Percentiles rank a stretch among this genome's conserved stretches.
Evolutionary conservation across 1,140 invertebrate species (phyloP).

Genomic region (Heliothis virescens): DNA sequence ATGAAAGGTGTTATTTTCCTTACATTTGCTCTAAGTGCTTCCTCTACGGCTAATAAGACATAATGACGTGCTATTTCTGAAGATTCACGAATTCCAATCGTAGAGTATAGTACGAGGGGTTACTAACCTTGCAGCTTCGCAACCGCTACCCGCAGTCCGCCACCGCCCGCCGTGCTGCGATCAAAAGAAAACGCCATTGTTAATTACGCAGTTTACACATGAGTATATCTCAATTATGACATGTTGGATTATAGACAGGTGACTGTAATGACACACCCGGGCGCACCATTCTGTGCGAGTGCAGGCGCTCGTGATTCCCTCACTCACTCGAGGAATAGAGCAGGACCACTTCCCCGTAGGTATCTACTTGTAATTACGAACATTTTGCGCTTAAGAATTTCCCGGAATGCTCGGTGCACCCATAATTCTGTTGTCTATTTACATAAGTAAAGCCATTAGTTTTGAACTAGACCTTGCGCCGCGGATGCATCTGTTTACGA

Average conservation of each 20-base stretch:
- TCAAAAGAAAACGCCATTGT: conserved; percentile 73
- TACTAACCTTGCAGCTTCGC: conserved; percentile 77
- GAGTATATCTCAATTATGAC: conserved; percentile 63
- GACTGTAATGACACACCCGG: conserved; percentile 61
- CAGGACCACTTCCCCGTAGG: conserved; percentile 54
- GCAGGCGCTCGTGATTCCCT: conserved; percentile 51
- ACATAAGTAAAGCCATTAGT: conserved; percentile 54
- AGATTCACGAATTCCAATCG: conserved; percentile 81
- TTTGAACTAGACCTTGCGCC: conserved; percentile 54
- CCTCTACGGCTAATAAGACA: conserved; percentile 78
- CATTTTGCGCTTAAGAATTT: conserved; percentile 55
- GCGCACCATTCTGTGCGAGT: conserved; percentile 39
- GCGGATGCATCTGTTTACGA: conserved; percentile 52
- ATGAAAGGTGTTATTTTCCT: conserved; percentile 71
- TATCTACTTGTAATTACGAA: conserved; percentile 58
- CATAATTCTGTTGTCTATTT: conserved; percentile 56
- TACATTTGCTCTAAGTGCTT: conserved; percentile 77
- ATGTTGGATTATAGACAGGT: conserved; percentile 62
- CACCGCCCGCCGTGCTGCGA: conserved; percentile 68
- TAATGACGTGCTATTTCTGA: conserved; percentile 80
- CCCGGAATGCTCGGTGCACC: conserved; percentile 40
- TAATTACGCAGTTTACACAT: conserved; percentile 72
- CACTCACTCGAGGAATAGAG: conserved; percentile 48
- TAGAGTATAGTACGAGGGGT: conserved; percentile 72
- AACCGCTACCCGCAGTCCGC: conserved; percentile 72